phyloP scores from a whole-genome alignment of 2,888 invertebrate species.

The Orchesella flavescens region DNA sequence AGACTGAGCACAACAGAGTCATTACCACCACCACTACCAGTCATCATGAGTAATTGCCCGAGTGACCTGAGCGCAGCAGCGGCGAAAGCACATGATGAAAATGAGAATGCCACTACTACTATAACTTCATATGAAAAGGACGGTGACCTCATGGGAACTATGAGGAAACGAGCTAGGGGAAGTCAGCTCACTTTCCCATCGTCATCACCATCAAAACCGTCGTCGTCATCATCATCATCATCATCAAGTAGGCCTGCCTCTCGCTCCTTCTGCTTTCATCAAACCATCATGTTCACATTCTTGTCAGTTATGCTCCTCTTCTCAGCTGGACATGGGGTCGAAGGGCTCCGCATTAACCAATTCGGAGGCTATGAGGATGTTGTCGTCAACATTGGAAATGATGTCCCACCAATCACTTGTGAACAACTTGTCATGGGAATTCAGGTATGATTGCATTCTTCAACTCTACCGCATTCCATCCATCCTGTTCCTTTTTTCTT shows the following conservation, averaged over 20 bases:
- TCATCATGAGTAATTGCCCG: constrained; percentile 60
- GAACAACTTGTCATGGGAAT: constrained; percentile 68
- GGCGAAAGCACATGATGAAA: background rate
- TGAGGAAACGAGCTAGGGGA: constrained; percentile 27
- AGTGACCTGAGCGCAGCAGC: constrained; percentile 48
- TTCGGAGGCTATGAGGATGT: constrained; percentile 71
- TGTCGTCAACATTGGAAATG: constrained; percentile 68
- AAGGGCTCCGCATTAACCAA: constrained; percentile 65
- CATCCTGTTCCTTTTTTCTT: constrained; percentile 7
- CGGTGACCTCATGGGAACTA: constrained; percentile 57
- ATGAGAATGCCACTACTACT: constrained; percentile 8
- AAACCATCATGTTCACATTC: constrained; percentile 34
- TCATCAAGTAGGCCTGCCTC: constrained; percentile 39
- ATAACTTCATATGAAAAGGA: background rate
- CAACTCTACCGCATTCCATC: background rate
- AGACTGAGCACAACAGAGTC: constrained; percentile 35
- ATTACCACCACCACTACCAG: constrained; percentile 24
- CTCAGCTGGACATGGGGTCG: constrained; percentile 28
- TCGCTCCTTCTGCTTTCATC: no score
- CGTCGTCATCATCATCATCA: constrained; percentile 31
- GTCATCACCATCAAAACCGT: background rate
- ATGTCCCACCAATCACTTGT: constrained; percentile 70
- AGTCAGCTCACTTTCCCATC: constrained; percentile 25
- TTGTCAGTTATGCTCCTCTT: constrained; percentile 44
- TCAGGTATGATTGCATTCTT: constrained; percentile 58